These are phyloP conservation scores for Atherinosoma microstoma DNA, from an alignment of 2,797 vertebrate species.

Conservation along the genomic window DNA sequence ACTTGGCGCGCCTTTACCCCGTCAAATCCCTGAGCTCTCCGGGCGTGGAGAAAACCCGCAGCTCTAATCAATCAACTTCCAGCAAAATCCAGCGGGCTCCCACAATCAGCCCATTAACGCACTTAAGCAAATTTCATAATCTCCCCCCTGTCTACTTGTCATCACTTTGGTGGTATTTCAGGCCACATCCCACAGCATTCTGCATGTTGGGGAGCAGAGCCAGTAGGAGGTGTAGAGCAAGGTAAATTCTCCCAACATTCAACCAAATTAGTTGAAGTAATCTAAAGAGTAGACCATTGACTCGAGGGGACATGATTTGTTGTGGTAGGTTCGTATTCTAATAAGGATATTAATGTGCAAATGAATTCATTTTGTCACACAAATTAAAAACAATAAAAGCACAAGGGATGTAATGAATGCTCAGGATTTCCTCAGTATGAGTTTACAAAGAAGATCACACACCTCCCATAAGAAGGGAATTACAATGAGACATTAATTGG, in stretches of 20 bases:
- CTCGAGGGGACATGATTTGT: slow-evolving; percentile 63
- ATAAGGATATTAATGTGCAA: slow-evolving; percentile 68
- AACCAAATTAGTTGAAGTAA: slow-evolving; percentile 66
- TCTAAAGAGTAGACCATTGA: slow-evolving; percentile 55
- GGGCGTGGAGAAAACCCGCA: slow-evolving; percentile 94
- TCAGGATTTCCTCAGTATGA: slow-evolving; percentile 57
- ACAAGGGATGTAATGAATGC: slow-evolving; percentile 70
- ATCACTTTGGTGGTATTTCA: slow-evolving; percentile 82
- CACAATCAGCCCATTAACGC: slow-evolving; percentile 95
- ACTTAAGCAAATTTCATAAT: slow-evolving; percentile 99
- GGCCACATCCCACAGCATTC: slow-evolving; percentile 46
- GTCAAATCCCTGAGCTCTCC: slow-evolving; percentile 94
- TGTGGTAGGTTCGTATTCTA: slow-evolving; percentile 57
- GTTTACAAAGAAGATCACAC: slow-evolving; percentile 63
- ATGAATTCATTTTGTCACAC: slow-evolving; percentile 64
- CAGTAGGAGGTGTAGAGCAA: slow-evolving; percentile 32
- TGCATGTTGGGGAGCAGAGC: slow-evolving; percentile 29
- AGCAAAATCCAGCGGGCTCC: slow-evolving; percentile 85
- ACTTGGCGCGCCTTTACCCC: slow-evolving; percentile 88
- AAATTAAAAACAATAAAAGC: slow-evolving; percentile 70
- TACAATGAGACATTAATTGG: slow-evolving; percentile 77
- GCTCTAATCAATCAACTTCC: slow-evolving; percentile 97
- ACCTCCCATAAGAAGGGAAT: slow-evolving; percentile 69
- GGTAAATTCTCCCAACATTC: slow-evolving; percentile 57
- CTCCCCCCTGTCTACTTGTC: slow-evolving; percentile 88